These are phyloP conservation scores for Ganaspis sp. DNA, from an alignment of 1,140 invertebrate genomes.

Conservation along the genomic window DNA sequence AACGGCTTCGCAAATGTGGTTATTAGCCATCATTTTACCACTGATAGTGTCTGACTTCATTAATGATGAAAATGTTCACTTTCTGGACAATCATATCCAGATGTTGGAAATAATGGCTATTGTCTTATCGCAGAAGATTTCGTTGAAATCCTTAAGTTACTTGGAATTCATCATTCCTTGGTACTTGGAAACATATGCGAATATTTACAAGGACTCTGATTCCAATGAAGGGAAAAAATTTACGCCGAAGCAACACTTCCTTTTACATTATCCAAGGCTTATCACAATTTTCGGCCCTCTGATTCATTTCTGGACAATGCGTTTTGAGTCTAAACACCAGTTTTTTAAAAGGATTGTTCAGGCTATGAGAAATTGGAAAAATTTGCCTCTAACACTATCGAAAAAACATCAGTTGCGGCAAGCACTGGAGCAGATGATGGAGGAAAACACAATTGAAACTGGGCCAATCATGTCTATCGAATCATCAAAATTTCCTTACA, in stretches of 20 bases:
- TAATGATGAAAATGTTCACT: not conserved
- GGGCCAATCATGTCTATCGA: not conserved
- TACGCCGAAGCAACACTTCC: not conserved
- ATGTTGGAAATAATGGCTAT: not conserved
- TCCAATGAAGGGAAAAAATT: not conserved
- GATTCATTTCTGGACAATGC: not conserved
- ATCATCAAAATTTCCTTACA: not conserved
- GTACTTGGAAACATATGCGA: no score
- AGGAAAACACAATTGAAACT: not conserved
- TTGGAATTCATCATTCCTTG: no score
- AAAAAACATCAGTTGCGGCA: not conserved
- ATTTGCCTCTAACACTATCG: not conserved
- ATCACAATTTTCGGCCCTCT: not conserved
- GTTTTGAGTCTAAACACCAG: not conserved
- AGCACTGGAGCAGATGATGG: not conserved
- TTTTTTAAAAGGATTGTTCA: not conserved
- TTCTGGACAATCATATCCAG: not conserved
- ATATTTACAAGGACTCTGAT: not conserved
- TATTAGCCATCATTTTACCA: not conserved
- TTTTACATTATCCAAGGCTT: not conserved
- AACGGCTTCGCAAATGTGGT: not conserved
- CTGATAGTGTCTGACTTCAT: not conserved
- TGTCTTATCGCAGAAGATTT: not conserved
- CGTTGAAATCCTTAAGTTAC: no score
- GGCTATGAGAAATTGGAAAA: not conserved